These are phyloP conservation scores for Eupithecia dodoneata DNA, from an alignment of 2,888 invertebrate species.

Conservation along the genomic window DNA sequence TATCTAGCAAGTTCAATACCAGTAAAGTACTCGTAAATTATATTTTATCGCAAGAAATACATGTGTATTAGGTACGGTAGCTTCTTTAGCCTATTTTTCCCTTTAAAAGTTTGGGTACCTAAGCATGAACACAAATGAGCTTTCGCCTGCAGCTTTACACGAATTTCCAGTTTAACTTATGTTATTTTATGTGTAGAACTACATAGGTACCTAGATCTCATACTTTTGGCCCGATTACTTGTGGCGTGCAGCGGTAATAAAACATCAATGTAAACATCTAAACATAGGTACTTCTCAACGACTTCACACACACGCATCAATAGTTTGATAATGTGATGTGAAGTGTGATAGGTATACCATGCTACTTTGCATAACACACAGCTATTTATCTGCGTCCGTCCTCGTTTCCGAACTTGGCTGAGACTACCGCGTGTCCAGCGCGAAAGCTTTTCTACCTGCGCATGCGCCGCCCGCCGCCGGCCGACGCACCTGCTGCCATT, in stretches of 20 bases:
- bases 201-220: too few relatives aligned
- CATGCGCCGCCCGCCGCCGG: constrained; percentile 61
- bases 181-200: too few relatives aligned
- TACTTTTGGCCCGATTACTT: too few relatives aligned
- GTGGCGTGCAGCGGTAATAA: neutral
- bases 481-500: constrained; percentile 31
- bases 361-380: neutral
- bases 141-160: neutral
- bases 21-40: too few relatives aligned
- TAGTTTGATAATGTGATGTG: neutral
- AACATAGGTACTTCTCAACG: too few relatives aligned
- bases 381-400: neutral
- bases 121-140: neutral
- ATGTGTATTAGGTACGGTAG: too few relatives aligned
- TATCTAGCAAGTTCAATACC: too few relatives aligned
- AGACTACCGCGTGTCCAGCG: constrained; percentile 48
- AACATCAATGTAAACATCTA: neutral
- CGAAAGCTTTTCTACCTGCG: constrained; percentile 61
- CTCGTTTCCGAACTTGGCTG: constrained; percentile 6
- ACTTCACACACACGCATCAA: neutral
- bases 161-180: too few relatives aligned
- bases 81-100: too few relatives aligned
- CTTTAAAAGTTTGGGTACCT: too few relatives aligned
- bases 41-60: too few relatives aligned
- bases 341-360: neutral